Conservation (phyloP, 2,797 vertebrate genomes). For the Ataeniobius toweri region DNA sequence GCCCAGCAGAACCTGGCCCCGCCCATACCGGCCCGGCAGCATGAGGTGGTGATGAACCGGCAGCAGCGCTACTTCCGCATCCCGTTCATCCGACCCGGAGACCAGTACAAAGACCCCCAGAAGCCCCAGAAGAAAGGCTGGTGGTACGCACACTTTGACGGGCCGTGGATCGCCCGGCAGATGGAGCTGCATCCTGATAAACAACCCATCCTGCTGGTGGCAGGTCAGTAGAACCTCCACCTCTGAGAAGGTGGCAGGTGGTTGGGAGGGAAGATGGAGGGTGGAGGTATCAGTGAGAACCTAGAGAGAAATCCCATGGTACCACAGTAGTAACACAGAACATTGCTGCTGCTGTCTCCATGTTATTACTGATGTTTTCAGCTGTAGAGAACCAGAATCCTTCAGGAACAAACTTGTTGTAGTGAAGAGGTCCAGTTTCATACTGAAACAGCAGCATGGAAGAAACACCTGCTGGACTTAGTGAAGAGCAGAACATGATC, state of each 20-base stretch:
- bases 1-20: slow-evolving; percentile 87
- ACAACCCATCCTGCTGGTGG: slow-evolving; percentile 93
- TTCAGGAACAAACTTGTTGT: no score
- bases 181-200: slow-evolving; percentile 99
- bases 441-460: no score
- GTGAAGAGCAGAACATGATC: no score
- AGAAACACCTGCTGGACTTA: no score
- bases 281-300: no score
- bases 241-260: neutral
- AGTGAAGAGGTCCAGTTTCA: no score
- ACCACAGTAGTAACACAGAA: no score
- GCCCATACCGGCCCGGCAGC: slow-evolving; percentile 84
- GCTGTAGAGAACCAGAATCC: no score
- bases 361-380: no score
- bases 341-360: no score
- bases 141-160: slow-evolving; percentile 99
- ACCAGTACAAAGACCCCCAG: slow-evolving; percentile 94
- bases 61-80: slow-evolving; percentile 97
- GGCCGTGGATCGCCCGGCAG: slow-evolving; percentile 94
- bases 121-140: slow-evolving; percentile 94
- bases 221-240: slow-evolving; percentile 74
- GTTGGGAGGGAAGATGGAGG: no score
- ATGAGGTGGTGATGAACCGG: slow-evolving; percentile 87
- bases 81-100: slow-evolving; percentile 92
- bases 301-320: no score